These are phyloP conservation scores for Herpetotheres cachinnans DNA, from an alignment of 2,113 vertebrate genomes.

Conservation along the genomic window DNA sequence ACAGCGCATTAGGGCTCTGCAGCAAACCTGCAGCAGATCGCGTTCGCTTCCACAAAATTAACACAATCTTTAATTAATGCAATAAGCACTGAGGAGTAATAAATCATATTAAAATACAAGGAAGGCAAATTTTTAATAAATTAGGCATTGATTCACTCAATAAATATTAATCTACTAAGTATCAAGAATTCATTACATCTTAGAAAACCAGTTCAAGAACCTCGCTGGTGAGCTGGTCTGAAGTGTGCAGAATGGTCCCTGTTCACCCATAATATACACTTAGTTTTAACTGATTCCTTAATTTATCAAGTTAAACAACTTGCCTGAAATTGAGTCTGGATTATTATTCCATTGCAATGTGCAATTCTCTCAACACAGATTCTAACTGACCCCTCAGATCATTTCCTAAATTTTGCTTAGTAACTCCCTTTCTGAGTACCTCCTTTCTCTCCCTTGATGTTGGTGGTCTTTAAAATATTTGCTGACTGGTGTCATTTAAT, in stretches of 20 bases:
- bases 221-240: background rate
- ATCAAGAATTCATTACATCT: conserved; percentile 46
- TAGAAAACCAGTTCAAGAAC: conserved; percentile 28
- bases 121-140: conserved; percentile 62
- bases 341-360: background rate
- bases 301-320: conserved; percentile 39
- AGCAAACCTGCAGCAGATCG: background rate
- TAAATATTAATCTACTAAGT: conserved; percentile 60
- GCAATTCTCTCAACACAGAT: background rate
- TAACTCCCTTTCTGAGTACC: background rate
- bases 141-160: conserved; percentile 61
- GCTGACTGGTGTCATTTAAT: conserved; percentile 47
- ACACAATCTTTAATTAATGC: conserved; percentile 59
- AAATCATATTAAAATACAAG: conserved; percentile 65
- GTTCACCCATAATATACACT: conserved; percentile 25
- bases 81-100: conserved; percentile 59
- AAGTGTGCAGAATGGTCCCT: conserved; percentile 15
- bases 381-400: background rate
- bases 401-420: background rate
- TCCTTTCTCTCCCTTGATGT: conserved; percentile 4
- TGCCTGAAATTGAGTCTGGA: background rate
- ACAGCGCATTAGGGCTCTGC: background rate
- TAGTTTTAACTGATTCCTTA: conserved; percentile 51
- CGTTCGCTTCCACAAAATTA: conserved; percentile 31
- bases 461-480: conserved; percentile 50